phyloP scores from a whole-genome alignment of 2,113 vertebrate genomes.

The Microcebus jonahi region DNA sequence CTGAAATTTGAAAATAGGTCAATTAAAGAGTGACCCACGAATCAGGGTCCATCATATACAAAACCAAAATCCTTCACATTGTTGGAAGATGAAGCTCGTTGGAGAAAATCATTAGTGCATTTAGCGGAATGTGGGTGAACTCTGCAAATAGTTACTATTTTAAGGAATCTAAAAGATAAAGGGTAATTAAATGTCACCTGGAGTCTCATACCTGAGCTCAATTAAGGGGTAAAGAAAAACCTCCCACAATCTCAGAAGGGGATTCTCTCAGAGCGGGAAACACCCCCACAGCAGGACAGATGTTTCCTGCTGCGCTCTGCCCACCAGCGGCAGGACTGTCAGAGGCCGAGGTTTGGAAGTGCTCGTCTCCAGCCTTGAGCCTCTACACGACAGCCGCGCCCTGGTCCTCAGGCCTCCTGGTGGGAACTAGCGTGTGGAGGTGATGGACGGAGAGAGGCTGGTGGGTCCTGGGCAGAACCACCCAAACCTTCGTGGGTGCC shows the following conservation, averaged over 20 bases:
- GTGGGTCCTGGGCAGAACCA: neutral
- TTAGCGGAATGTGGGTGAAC: conserved; percentile 22
- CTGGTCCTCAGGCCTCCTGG: neutral
- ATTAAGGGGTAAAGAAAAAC: neutral
- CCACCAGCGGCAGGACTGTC: neutral
- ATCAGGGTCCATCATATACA: too few species aligned
- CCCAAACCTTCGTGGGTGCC: neutral
- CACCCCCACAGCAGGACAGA: neutral
- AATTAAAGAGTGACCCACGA: neutral
- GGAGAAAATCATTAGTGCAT: neutral
- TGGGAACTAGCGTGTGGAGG: accelerated
- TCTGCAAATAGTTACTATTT: conserved; percentile 42
- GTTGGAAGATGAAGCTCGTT: neutral
- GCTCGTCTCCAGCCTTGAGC: neutral
- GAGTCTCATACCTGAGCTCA: conserved; percentile 30
- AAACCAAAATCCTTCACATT: neutral
- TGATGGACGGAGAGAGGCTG: neutral
- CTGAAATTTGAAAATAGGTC: neutral
- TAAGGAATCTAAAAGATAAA: conserved; percentile 55
- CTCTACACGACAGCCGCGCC: accelerated
- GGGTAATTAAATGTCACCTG: conserved; percentile 48
- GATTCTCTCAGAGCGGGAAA: neutral
- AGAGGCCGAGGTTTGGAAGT: neutral
- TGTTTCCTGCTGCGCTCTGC: neutral
- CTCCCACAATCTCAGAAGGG: neutral